Conservation (phyloP, 2,888 invertebrate species). For the Chelonus formosanus region DNA sequence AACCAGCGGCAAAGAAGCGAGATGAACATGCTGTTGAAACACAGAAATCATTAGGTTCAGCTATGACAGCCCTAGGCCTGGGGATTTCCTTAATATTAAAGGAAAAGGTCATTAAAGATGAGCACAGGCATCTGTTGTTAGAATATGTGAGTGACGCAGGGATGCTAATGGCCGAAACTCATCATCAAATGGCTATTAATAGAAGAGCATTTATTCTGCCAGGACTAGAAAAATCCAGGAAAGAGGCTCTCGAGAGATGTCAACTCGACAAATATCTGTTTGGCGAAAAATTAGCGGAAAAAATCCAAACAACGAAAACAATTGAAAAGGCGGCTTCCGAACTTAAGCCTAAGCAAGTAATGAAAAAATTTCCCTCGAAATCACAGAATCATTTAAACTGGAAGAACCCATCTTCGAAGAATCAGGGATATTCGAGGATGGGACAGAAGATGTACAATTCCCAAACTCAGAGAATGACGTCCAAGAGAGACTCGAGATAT, state of each 20-base stretch:
- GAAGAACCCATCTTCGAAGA: conserved; percentile 30
- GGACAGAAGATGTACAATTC: conserved; percentile 23
- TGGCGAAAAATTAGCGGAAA: conserved; percentile 29
- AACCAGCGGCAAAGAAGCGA: conserved; percentile 20
- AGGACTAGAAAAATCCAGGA: conserved; percentile 23
- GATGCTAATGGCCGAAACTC: conserved; percentile 22
- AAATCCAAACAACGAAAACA: conserved; percentile 28
- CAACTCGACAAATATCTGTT: conserved; percentile 30
- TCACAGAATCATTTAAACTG: conserved; percentile 32
- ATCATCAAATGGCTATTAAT: conserved; percentile 20
- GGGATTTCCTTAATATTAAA: conserved; percentile 20
- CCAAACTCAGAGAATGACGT: background rate
- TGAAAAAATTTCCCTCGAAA: conserved; percentile 21
- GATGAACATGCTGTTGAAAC: conserved; percentile 21
- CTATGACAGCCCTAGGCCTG: conserved; percentile 20
- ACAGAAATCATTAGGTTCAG: conserved; percentile 26
- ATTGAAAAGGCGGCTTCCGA: conserved; percentile 20
- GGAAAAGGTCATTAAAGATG: conserved; percentile 4
- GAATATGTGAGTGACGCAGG: conserved; percentile 25
- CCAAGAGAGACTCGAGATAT: background rate
- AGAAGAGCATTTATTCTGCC: conserved; percentile 33
- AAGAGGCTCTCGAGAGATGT: conserved; percentile 22
- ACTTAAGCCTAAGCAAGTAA: conserved; percentile 8
- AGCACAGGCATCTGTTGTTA: conserved; percentile 23
- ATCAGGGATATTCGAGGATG: conserved; percentile 24